These are phyloP conservation scores for Andrena minutula DNA, from an alignment of 2,888 invertebrate genomes.

Conservation along the genomic window DNA sequence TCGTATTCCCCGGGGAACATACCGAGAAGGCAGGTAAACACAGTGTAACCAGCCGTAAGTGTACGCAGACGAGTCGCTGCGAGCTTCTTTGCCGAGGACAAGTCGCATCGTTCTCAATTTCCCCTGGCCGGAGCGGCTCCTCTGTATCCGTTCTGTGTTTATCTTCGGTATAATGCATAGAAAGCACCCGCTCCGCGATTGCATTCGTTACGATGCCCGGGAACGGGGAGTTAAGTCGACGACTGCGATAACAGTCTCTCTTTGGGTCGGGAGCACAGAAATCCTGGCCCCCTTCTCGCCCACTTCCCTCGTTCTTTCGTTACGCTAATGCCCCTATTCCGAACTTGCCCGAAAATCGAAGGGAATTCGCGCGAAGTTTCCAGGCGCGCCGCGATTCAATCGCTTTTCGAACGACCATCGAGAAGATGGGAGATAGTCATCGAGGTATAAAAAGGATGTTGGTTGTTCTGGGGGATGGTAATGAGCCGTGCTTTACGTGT, in stretches of 20 bases:
- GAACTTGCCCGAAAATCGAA: constrained; percentile 12
- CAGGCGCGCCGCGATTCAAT: constrained; percentile 1
- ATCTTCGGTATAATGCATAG: constrained; percentile 29
- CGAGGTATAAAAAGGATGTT: neutral
- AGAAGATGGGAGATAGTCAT: neutral
- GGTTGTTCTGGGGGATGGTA: neutral
- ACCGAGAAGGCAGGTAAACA: constrained; percentile 46
- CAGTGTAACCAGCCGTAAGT: constrained; percentile 47
- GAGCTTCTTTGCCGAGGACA: constrained; percentile 25
- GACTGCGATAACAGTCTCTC: constrained; percentile 38
- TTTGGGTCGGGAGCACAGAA: neutral
- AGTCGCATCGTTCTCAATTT: constrained; percentile 47
- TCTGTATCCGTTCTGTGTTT: constrained; percentile 18
- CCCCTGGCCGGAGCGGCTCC: constrained; percentile 12
- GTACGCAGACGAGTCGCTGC: constrained; percentile 25
- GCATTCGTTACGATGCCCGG: constrained; percentile 29
- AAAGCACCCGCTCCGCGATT: constrained; percentile 20
- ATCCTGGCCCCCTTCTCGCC: neutral
- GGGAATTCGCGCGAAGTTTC: constrained; percentile 9
- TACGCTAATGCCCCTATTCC: constrained; percentile 19
- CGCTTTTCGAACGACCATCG: neutral
- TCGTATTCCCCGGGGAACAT: constrained; percentile 34
- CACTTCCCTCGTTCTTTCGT: neutral
- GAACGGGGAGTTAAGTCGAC: constrained; percentile 11
- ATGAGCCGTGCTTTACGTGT: neutral